Evolutionary conservation across 2,113 vertebrate genomes (phyloP).

Genomic region (Pristiophorus japonicus): DNA sequence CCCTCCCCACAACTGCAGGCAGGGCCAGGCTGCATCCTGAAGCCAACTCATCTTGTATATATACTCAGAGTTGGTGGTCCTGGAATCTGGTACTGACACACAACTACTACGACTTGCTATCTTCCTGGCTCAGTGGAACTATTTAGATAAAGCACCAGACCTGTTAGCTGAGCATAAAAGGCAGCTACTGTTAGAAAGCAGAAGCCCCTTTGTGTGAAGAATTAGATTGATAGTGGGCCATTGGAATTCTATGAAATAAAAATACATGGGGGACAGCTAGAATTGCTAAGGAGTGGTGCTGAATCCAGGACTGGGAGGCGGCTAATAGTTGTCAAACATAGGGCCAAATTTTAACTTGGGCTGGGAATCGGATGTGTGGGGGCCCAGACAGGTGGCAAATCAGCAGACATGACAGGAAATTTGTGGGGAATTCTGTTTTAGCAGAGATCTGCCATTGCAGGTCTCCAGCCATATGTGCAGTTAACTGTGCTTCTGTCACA

Average conservation of each 20-base stretch:
- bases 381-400: neutral
- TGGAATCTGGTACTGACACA: neutral
- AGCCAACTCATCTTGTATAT: neutral
- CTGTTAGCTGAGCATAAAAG: neutral
- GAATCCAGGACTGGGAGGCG: too few relatives aligned
- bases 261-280: neutral
- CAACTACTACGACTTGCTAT: neutral
- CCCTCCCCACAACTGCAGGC: neutral
- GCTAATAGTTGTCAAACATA: too few relatives aligned
- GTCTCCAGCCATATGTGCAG: neutral
- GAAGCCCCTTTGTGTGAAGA: neutral
- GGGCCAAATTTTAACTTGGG: too few relatives aligned
- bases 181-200: neutral
- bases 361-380: too few relatives aligned
- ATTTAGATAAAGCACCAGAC: neutral
- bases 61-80: neutral
- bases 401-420: neutral
- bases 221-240: neutral
- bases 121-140: neutral
- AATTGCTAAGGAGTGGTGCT: too few relatives aligned
- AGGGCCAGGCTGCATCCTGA: too few relatives aligned
- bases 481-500: neutral
- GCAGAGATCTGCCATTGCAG: neutral
- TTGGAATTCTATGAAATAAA: neutral
- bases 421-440: neutral